Evolutionary conservation across 1,140 invertebrate species (phyloP).

Genomic region (Anastrepha ludens): DNA sequence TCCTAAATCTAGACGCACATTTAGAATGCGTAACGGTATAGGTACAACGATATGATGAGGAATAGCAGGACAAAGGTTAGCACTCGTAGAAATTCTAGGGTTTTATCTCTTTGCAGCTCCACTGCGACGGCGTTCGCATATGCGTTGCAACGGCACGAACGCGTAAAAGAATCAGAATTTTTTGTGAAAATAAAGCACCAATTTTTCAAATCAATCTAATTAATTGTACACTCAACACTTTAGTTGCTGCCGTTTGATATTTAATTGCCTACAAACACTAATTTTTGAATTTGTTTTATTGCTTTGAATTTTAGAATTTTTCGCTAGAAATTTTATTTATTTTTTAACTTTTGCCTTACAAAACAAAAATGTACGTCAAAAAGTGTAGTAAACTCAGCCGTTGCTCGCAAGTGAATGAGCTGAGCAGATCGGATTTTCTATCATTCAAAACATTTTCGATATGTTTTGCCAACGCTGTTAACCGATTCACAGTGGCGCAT

Average conservation of each 20-base stretch:
- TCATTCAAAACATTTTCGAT: slow-evolving; percentile 40
- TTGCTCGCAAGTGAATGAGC: slow-evolving; percentile 32
- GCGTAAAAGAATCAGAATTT: slow-evolving; percentile 8
- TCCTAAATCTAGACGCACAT: neutral
- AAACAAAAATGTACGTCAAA: neutral
- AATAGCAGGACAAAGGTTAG: slow-evolving; percentile 71
- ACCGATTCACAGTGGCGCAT: neutral
- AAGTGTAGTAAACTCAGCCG: slow-evolving; percentile 21
- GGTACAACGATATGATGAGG: slow-evolving; percentile 70
- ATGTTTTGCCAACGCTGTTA: slow-evolving; percentile 15
- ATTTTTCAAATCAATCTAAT: neutral
- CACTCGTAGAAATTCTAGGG: slow-evolving; percentile 71
- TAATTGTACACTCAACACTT: neutral
- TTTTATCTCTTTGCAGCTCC: slow-evolving; percentile 74
- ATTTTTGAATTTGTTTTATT: neutral
- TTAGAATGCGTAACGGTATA: slow-evolving; percentile 72
- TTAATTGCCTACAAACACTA: neutral
- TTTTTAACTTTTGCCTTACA: neutral
- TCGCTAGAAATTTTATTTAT: slow-evolving; percentile 9
- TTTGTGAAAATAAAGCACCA: neutral
- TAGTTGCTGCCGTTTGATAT: neutral
- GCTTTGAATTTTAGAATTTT: slow-evolving; percentile 10
- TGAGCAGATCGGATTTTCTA: slow-evolving; percentile 17
- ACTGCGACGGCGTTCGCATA: slow-evolving; percentile 64
- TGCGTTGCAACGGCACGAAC: slow-evolving; percentile 39